Base-by-base conservation (phyloP, 2,797 vertebrate genomes). In the Sibirionetta formosa region DNA sequence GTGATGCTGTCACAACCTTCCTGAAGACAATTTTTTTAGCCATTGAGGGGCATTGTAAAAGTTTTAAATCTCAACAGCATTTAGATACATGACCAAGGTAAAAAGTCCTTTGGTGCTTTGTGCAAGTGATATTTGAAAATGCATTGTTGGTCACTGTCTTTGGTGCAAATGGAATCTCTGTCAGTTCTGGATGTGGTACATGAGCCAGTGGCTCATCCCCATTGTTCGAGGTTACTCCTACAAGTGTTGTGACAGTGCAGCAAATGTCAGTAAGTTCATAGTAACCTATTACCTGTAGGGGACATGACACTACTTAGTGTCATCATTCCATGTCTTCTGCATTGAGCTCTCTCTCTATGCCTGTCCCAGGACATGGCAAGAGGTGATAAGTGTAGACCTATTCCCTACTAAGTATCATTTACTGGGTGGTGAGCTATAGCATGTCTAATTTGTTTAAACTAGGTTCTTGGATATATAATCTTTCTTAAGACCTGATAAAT, bases 391-490 rank as follows among this genome's bases (percentile, higher is more conserved):
- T 60, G 5, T 14, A 82, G 61, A 53, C 57, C 84, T 94, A 9
- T 76, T 61, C 66, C 91, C 82, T 76, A 13, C 71, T 76, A 57
- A 27, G 50, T 26, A 3, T 6, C 46, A 9, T 44, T 63, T 35
- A 65, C 50, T 70, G 54, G 46, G 40, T 20, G 18, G 58, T 58
- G 61, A 93, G 58, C 70, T 71, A 29, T 18, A 85, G 17, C 6
- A 31, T 63, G 77, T n/a, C 81, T 78, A 40, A 66, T 81, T 81
- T 78, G 70, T 78, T 91, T 70, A 40, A 3, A 2, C 50, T 15
- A 27, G 31, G 61, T 40, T 89, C 86, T 60, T 63, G 81, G 96
- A 94, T 91, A 96, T 58, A 85, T 72, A 82, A 96, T 95, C 87
- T 87, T 79, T 64, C 53, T 38, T 50, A 71, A 69, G 66, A 79